Percentiles rank a stretch among this genome's conserved stretches.
Conservation (phyloP, 1,140 invertebrate genomes). For the Theocolax elegans region DNA sequence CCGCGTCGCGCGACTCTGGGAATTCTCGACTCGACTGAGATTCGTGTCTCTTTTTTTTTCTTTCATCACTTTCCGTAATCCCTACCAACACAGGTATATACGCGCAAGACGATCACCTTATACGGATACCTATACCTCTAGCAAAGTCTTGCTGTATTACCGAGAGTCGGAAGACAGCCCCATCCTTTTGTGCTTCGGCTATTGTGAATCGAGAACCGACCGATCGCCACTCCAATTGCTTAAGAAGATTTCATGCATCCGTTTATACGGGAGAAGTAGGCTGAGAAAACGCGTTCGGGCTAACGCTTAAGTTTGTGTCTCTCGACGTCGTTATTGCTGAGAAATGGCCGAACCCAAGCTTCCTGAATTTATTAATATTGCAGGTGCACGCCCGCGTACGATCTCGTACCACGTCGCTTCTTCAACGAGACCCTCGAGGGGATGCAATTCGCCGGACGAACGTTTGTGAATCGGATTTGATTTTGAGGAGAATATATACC, state of each 20-base stretch:
- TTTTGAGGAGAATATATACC: too few species aligned
- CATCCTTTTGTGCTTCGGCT: constrained; percentile 15
- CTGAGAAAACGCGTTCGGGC: too few species aligned
- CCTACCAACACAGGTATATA: too few species aligned
- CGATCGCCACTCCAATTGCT: neutral
- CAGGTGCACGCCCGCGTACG: too few species aligned
- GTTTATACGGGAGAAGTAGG: neutral
- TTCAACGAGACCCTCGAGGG: neutral
- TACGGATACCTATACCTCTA: constrained; percentile 23
- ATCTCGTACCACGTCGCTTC: too few species aligned
- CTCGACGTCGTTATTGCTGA: too few species aligned
- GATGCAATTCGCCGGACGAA: neutral
- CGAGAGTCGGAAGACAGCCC: neutral
- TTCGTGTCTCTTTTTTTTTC: neutral
- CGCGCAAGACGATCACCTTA: too few species aligned
- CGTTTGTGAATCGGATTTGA: too few species aligned
- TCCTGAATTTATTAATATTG: too few species aligned
- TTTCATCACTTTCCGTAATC: too few species aligned
- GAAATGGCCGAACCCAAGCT: too few species aligned
- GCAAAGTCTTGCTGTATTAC: constrained; percentile 5
- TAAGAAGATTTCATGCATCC: constrained; percentile 24
- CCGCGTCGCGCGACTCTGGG: constrained; percentile 6
- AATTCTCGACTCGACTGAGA: neutral
- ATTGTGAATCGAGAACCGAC: neutral
- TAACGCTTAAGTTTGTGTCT: too few species aligned